Evolutionary conservation across 2,888 invertebrate species (phyloP).

Genomic region (Acanthosepion pharaonis): DNA sequence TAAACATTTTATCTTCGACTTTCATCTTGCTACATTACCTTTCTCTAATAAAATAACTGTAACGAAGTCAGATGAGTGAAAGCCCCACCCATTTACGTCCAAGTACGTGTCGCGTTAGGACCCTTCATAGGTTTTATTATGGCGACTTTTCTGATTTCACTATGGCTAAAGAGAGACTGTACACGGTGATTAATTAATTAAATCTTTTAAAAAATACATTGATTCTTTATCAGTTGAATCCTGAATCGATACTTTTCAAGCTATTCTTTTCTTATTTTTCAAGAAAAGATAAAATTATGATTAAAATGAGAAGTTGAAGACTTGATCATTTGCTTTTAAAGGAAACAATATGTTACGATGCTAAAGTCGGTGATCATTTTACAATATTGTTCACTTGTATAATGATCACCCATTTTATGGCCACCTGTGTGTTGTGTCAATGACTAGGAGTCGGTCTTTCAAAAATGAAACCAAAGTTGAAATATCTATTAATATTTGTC

Average conservation of each 20-base stretch:
- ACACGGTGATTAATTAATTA: too few species aligned
- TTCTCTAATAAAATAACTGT: not conserved
- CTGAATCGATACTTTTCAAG: too few species aligned
- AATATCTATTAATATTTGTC: too few species aligned
- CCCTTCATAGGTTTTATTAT: not conserved
- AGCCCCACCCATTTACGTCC: not conserved
- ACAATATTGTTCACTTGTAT: not conserved
- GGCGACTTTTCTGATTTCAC: too few species aligned
- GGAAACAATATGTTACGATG: not conserved
- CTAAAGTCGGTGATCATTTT: not conserved
- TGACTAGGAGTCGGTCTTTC: too few species aligned
- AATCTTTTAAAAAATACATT: too few species aligned
- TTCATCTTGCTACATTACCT: not conserved
- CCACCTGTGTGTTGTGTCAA: not conserved
- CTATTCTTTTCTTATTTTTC: too few species aligned
- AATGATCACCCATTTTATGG: conserved; percentile 1
- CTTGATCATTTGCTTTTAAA: not conserved
- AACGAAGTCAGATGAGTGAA: not conserved
- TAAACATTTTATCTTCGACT: not conserved
- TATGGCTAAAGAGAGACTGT: too few species aligned
- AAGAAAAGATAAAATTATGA: too few species aligned
- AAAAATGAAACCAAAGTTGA: too few species aligned
- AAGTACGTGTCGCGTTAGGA: not conserved
- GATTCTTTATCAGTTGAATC: too few species aligned
- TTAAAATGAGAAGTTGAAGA: not conserved